Evolutionary conservation across 2,797 vertebrate genomes (phyloP), one percentile per base, ranked within the genome.

Genomic region (Kryptolebias ocellatus): DNA sequence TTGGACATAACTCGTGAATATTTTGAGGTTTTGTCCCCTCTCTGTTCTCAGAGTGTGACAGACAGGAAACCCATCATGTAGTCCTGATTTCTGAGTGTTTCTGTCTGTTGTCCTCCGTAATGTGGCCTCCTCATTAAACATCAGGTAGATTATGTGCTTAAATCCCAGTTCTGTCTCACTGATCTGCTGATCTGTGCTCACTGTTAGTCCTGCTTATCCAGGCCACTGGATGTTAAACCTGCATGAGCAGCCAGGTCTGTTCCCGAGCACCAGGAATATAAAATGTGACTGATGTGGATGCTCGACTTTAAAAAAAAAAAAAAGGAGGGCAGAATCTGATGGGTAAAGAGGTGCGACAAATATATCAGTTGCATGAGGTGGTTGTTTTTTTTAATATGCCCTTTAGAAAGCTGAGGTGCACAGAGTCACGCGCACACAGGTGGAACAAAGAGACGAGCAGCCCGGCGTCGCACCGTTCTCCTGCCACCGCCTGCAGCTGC

Each of bases 161-260:
- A 85, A 83, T 90, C 81, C 45, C 46, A 47, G 77, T 83, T 79
- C 72, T 64, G 73, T 78, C 79, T 16, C 64, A 66, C 81, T 70
- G 83, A 88, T 87, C 80, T 10, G 85, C 85, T 75, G 82, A 87
- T 24, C 20, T 83, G 87, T 63, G 77, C 82, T 87, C 78, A 64
- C 76, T 62, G 71, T 63, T 80, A 65, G 88, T 87, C 72, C 85
- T 67, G 81, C 87, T 89, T 89, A 91, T 91, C 87, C 86, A 78
- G 86, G 87, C 79, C 87, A 78, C 86, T 88, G 90, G 89, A 90
- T 90, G 89, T 90, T 79, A 84, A 83, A 82, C 78, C 60, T 80
- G 64, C 52, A 34, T 60, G 74, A 67, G 77, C 65, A 72, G 52
- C 56, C 50, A 8, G 59, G 65, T 5, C 31, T 34, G 8, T 39